Evolutionary conservation across 2,888 invertebrate species (phyloP).

Genomic region (Tachina lurida): DNA sequence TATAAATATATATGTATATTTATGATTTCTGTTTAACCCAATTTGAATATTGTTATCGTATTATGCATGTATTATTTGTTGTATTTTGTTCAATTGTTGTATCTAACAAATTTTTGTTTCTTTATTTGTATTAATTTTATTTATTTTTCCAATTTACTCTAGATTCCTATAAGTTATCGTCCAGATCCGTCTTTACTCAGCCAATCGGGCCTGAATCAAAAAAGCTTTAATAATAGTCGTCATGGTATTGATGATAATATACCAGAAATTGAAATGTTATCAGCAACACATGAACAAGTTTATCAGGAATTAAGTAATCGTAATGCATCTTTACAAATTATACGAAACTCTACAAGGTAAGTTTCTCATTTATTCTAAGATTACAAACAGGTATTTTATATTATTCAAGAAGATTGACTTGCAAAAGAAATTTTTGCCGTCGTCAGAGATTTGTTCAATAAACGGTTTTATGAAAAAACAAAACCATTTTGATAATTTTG

Average conservation of each 20-base stretch:
- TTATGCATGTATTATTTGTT: slow-evolving; percentile 35
- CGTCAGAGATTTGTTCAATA: too few species aligned
- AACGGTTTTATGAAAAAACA: too few species aligned
- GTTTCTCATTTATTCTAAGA: neutral
- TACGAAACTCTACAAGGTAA: slow-evolving; percentile 81
- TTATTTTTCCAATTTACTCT: slow-evolving; percentile 38
- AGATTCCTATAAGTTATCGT: slow-evolving; percentile 78
- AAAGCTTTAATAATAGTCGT: slow-evolving; percentile 76
- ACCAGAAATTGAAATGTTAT: slow-evolving; percentile 81
- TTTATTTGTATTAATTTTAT: neutral
- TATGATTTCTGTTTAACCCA: slow-evolving; percentile 40
- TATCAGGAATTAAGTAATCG: slow-evolving; percentile 82
- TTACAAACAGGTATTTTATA: neutral
- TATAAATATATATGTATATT: neutral
- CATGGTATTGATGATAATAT: slow-evolving; percentile 78
- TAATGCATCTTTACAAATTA: slow-evolving; percentile 81
- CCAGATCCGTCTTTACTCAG: slow-evolving; percentile 76
- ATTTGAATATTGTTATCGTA: slow-evolving; percentile 56
- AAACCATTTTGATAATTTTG: too few species aligned
- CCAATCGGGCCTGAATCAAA: slow-evolving; percentile 72
- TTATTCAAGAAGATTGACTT: too few species aligned
- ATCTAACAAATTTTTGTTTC: neutral
- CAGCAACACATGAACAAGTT: slow-evolving; percentile 81
- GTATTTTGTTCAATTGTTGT: slow-evolving; percentile 46
- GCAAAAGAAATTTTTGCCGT: too few species aligned